Evolutionary conservation across 2,888 invertebrate genomes (phyloP).

Genomic region (Leptopilina myrica): DNA sequence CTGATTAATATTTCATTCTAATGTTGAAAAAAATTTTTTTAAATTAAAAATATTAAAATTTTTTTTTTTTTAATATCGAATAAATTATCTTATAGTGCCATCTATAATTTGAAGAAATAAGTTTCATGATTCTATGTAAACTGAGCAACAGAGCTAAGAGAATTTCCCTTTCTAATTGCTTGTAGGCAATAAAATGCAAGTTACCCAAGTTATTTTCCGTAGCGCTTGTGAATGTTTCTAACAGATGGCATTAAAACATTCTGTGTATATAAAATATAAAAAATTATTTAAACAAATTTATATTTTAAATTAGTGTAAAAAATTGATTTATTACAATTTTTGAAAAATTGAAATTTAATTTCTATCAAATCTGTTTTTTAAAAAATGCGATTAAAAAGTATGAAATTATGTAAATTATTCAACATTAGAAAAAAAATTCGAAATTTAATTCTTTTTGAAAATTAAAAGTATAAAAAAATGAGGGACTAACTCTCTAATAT

Average conservation of each 20-base stretch:
- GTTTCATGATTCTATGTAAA: not conserved
- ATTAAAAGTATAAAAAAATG: too few relatives aligned
- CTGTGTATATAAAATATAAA: not conserved
- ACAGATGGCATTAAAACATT: constrained; percentile 44
- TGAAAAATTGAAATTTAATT: too few relatives aligned
- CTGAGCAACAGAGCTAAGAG: constrained; percentile 6
- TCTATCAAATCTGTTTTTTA: too few relatives aligned
- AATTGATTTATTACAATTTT: too few relatives aligned
- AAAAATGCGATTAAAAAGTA: too few relatives aligned
- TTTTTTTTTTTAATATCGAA: not conserved
- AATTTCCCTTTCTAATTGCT: constrained; percentile 25
- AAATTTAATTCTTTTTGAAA: too few relatives aligned
- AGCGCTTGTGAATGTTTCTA: not conserved
- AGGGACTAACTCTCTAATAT: too few relatives aligned
- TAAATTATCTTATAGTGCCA: constrained; percentile 36
- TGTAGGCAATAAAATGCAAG: not conserved
- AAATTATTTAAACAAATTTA: not conserved
- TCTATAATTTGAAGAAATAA: not conserved
- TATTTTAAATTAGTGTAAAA: constrained; percentile 27
- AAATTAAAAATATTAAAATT: not conserved
- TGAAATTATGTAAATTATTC: too few relatives aligned
- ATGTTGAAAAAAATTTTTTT: not conserved
- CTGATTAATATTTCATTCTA: too few relatives aligned
- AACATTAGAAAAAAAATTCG: too few relatives aligned
- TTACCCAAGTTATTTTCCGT: not conserved